These are phyloP conservation scores for Myoxocephalus aenaeus DNA, from an alignment of 2,797 vertebrate species.

Conservation along the genomic window DNA sequence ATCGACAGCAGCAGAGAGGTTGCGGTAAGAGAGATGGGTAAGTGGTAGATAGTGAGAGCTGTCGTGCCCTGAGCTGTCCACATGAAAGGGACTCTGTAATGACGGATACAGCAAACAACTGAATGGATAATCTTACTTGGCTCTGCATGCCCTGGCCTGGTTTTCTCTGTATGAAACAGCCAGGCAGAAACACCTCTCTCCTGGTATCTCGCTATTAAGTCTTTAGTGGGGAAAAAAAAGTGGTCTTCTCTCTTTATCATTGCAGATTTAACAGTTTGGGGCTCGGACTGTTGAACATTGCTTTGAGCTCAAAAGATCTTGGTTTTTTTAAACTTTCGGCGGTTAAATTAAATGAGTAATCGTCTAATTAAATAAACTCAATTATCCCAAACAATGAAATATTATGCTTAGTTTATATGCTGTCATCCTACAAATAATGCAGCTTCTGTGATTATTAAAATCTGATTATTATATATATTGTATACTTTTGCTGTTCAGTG, in stretches of 20 bases:
- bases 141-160: background rate
- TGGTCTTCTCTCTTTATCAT: background rate
- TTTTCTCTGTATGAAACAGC: background rate
- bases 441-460: background rate
- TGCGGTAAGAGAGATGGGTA: background rate
- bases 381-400: background rate
- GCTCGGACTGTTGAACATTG: background rate
- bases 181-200: background rate
- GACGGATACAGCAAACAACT: conserved; percentile 17
- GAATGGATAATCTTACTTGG: background rate
- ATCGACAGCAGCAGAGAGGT: conserved; percentile 3
- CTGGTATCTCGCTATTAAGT: background rate
- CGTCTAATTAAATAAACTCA: background rate
- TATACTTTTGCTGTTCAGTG: background rate
- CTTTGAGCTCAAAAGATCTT: background rate
- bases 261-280: background rate
- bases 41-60: conserved; percentile 1
- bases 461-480: background rate
- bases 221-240: background rate
- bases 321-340: background rate
- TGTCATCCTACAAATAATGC: background rate
- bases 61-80: conserved; percentile 12
- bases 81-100: background rate
- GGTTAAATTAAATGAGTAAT: background rate
- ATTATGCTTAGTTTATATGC: background rate